Base-by-base conservation (phyloP, 2,113 vertebrate genomes). In the Shinisaurus crocodilurus region DNA sequence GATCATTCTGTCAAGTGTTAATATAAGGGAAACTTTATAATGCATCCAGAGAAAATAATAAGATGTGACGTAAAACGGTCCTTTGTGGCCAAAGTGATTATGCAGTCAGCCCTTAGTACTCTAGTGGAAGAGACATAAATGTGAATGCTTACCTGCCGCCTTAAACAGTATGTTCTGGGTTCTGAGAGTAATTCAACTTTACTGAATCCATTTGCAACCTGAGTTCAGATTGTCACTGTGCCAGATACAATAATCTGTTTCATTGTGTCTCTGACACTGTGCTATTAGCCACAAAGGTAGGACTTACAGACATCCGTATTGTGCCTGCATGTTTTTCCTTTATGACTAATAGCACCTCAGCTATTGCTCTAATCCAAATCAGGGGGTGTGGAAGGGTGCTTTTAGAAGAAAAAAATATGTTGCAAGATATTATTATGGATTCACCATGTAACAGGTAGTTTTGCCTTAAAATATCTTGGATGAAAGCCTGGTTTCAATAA, bases 211-310 rank as follows among this genome's bases (percentile, higher is more conserved):
- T 67, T 76, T 75, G 43, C 32, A 69, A 9, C 43, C 34, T 72
- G 75, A 88, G 2, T 8, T 86, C 69, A 32, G 6, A 57, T 92
- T 90, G 32, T 54, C 18, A 85, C 82, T 63, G 50, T 0, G 1
- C 8, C 50, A 23, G 32, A 87, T 85, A 79, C 34, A 90, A 0
- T 0, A 18, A 18, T 25, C 48, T 87, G 18, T 3, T 82, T 86
- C 70, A 12, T 70, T 86, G 54, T 83, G 15, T 40, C 87, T 85
- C 86, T 93, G 40, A 57, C 23, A 86, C 50, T 75, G 0, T 85
- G n/a, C 43, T 40, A 72, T 76, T 76, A 43, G n/a, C 6, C n/a
- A 29, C n/a, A 60, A 2, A 60, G 25, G 37, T 37, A 60, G 25
- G 43, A 60, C 27, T 29, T n/a, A 50, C 45, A 67, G 29, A 3